A percentile compares a stretch with the other conserved stretches of the same genome.
Evolutionary conservation across 2,113 vertebrate species (phyloP).

Genomic region (Elanoides forficatus): DNA sequence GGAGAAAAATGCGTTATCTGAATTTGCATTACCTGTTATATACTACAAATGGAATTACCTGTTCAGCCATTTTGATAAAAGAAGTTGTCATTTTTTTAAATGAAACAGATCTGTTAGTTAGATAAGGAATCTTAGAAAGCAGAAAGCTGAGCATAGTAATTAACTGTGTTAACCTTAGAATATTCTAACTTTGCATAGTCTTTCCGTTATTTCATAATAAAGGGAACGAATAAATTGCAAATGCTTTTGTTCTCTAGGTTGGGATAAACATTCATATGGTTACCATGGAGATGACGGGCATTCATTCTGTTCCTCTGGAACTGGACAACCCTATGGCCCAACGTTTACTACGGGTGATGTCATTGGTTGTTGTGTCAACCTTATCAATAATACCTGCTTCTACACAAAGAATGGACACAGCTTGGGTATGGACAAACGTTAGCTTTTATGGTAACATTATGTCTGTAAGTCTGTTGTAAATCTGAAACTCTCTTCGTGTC

Average conservation of each 20-base stretch:
- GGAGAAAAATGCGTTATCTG: neutral
- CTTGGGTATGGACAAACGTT: conserved; percentile 74
- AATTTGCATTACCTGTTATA: neutral
- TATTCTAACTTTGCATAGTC: neutral
- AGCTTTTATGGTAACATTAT: neutral
- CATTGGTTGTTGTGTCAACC: conserved; percentile 85
- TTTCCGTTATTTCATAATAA: neutral
- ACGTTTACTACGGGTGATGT: conserved; percentile 85
- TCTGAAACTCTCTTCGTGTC: neutral
- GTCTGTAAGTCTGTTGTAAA: neutral
- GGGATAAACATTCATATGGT: conserved; percentile 87
- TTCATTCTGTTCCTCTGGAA: conserved; percentile 86
- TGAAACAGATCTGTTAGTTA: neutral
- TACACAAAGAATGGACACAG: conserved; percentile 87
- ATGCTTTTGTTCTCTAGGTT: conserved; percentile 74
- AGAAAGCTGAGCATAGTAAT: neutral
- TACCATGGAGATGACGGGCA: conserved; percentile 86
- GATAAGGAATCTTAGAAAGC: neutral
- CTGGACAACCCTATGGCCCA: conserved; percentile 83
- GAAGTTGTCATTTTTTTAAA: neutral
- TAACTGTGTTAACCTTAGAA: neutral
- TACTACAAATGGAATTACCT: neutral
- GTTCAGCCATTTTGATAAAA: neutral
- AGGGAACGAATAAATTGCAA: neutral
- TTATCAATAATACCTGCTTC: conserved; percentile 86